These are phyloP conservation scores for Harpegnathos saltator DNA, from an alignment of 1,140 invertebrate genomes.

Conservation along the genomic window DNA sequence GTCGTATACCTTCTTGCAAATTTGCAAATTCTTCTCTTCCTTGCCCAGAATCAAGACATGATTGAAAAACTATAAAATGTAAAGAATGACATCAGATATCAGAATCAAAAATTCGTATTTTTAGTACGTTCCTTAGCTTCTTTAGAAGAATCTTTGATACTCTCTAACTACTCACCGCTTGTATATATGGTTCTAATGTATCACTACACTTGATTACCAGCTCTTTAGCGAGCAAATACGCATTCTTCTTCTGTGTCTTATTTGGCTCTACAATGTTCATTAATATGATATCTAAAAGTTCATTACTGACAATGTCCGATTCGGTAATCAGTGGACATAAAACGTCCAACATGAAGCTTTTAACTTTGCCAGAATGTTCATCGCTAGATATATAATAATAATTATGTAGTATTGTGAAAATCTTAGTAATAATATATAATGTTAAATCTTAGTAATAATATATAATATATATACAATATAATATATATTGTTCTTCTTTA, in stretches of 20 bases:
- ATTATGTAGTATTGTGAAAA: conserved; percentile 11
- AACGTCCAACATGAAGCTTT: conserved; percentile 98
- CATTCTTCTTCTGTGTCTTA: conserved; percentile 96
- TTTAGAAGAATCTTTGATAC: background rate
- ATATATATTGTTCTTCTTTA: background rate
- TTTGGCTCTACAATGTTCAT: conserved; percentile 98
- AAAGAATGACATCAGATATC: background rate
- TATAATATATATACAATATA: too few relatives aligned
- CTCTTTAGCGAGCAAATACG: conserved; percentile 96
- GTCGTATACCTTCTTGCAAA: conserved; percentile 96
- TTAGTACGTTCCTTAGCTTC: too few relatives aligned
- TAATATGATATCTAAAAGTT: conserved; percentile 97
- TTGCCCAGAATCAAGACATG: conserved; percentile 97
- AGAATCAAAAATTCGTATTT: background rate
- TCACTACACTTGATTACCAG: conserved; percentile 96
- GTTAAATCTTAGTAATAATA: conserved; percentile 9
- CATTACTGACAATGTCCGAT: conserved; percentile 97
- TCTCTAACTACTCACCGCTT: conserved; percentile 89
- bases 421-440: conserved; percentile 4
- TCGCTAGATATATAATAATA: conserved; percentile 89
- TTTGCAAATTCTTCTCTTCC: conserved; percentile 92
- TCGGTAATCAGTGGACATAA: conserved; percentile 97
- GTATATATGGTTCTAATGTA: conserved; percentile 97
- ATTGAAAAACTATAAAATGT: conserved; percentile 95
- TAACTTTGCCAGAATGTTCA: conserved; percentile 98